phyloP scores from a whole-genome alignment of 2,113 vertebrate genomes.

The Grammomys dolichurus region DNA sequence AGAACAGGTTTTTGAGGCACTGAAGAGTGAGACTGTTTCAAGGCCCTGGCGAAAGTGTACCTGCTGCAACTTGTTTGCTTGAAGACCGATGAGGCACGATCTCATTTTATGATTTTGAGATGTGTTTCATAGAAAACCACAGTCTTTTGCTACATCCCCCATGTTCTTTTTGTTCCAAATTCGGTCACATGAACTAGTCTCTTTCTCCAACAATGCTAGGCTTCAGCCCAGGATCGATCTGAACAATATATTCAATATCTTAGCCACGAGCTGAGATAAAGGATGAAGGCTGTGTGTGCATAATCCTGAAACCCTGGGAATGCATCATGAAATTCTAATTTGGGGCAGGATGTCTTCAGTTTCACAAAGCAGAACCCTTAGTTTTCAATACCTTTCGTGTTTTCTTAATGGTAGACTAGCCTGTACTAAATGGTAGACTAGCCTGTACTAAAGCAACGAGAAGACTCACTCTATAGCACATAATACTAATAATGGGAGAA shows the following conservation, averaged over 20 bases:
- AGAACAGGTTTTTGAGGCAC: neutral
- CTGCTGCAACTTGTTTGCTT: neutral
- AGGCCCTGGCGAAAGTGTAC: neutral
- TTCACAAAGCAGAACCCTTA: slow-evolving; percentile 29
- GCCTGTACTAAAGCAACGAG: slow-evolving; percentile 26
- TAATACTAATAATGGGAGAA: neutral
- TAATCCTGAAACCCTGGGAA: neutral
- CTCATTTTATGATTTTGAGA: neutral
- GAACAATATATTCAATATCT: slow-evolving; percentile 37
- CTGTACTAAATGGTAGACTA: slow-evolving; percentile 55
- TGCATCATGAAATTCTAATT: neutral
- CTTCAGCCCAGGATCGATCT: neutral
- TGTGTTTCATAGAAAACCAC: neutral
- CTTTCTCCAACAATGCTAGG: slow-evolving; percentile 38
- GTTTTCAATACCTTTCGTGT: slow-evolving; percentile 41
- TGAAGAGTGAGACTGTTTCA: neutral
- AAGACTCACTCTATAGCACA: slow-evolving; percentile 26
- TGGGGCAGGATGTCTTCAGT: neutral
- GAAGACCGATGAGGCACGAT: neutral
- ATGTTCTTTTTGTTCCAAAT: slow-evolving; percentile 2
- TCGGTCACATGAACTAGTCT: neutral
- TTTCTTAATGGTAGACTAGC: slow-evolving; percentile 33
- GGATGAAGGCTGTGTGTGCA: neutral
- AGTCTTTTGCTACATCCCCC: neutral
- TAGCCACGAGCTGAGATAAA: neutral